Base-by-base conservation (phyloP, 1,140 invertebrate genomes). In the Drosophila littoralis region DNA sequence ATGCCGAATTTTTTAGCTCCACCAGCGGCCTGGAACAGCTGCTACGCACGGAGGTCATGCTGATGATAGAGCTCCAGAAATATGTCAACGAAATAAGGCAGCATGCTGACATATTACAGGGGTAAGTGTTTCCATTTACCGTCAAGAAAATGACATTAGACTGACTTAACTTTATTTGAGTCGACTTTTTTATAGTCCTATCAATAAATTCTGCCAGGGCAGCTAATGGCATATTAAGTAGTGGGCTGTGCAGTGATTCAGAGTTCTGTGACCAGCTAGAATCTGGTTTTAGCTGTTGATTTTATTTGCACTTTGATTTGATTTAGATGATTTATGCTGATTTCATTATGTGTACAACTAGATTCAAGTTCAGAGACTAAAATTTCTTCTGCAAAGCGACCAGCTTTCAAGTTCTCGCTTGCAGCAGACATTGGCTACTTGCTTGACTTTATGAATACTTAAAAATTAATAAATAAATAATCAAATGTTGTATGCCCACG, bases 21-120 rank as follows among this genome's bases (percentile, higher is more conserved):
- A 93, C 98, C 71, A 96, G 95, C 6, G 97, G 98, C 73, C 94
- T 98, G 89, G 96, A 98, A 92, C 95, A 96, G 75, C 93, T 98
- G 7, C 93, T 98, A 7, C 94, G 96, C 81, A 98, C 97, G 1
- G 97, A 99, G 93, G 93, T 95, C 35, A 95, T 96, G 32, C 95
- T 99, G 35, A 95, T 98, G 67, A 93, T 95, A 69, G 96, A 96
- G 33, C 93, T 99, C 46, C 95, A 97, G 77, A 93, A 94, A 42
- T 98, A 97, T 92, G 95, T 99, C 32, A 91, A 94, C 33, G 94
- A 95, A 48, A 96, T 98, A 92, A 96, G 97, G 88, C 93, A 95
- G 51, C 95, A 97, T 91, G 92, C 98, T 6, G 92, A 94, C 9
- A 48, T 79, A 1, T 42, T 91, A 0, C 80, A 91, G 32, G 72